Percentiles rank a stretch among this genome's conserved stretches.
Evolutionary conservation across 1,140 invertebrate genomes (phyloP).

Genomic region (Leptinotarsa defecta): DNA sequence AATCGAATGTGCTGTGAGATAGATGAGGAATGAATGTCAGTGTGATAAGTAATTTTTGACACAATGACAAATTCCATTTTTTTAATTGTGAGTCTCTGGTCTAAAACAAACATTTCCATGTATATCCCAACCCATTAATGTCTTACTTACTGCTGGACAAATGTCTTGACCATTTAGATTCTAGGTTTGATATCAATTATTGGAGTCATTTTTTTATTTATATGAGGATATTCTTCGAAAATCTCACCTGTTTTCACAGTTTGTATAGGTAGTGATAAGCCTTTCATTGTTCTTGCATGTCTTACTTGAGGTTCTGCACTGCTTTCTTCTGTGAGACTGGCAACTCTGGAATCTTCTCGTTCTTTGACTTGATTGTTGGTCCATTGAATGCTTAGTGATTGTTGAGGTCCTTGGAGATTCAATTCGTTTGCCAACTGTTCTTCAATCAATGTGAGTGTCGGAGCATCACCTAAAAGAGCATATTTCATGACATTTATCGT

Average conservation of each 20-base stretch:
- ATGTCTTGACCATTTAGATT: no score
- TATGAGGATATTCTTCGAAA: no score
- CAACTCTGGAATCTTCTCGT: not conserved
- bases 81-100: no score
- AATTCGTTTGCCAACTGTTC: not conserved
- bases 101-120: no score
- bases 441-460: not conserved
- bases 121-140: no score
- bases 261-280: not conserved
- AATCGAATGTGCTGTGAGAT: no score
- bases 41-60: no score
- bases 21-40: no score
- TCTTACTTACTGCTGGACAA: no score
- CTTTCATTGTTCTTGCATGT: conserved; percentile 2
- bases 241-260: not conserved
- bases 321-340: not conserved
- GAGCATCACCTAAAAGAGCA: not conserved
- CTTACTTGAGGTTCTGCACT: not conserved
- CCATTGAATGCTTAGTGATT: not conserved
- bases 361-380: not conserved
- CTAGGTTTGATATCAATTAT: no score
- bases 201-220: no score
- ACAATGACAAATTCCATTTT: no score
- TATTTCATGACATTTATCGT: not conserved
- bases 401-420: not conserved